phyloP scores from a whole-genome alignment of 2,888 invertebrate genomes.

The Agrotis ipsilon region DNA sequence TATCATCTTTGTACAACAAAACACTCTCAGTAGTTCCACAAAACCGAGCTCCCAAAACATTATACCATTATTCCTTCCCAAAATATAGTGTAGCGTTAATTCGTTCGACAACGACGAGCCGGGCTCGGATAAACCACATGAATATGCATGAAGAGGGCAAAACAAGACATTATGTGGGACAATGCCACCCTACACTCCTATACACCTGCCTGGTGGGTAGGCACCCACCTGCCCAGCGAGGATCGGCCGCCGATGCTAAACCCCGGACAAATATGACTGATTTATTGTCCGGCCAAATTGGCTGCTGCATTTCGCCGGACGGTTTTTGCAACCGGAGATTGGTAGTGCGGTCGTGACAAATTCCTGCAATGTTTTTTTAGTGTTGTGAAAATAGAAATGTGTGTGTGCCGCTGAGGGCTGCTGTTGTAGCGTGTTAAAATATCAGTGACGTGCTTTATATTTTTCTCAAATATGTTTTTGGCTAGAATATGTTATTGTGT shows the following conservation, averaged over 20 bases:
- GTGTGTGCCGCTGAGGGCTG: slow-evolving; percentile 4
- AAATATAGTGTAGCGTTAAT: slow-evolving; percentile 63
- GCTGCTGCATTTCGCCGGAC: slow-evolving; percentile 45
- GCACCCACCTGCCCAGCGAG: slow-evolving; percentile 27
- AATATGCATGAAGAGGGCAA: slow-evolving; percentile 75
- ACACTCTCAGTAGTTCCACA: slow-evolving; percentile 27
- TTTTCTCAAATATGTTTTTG: slow-evolving; percentile 9
- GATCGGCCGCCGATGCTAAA: slow-evolving; percentile 45
- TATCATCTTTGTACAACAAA: not conserved
- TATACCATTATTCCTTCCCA: slow-evolving; percentile 45
- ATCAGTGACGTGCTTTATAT: slow-evolving; percentile 14
- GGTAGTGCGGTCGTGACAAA: slow-evolving; percentile 20
- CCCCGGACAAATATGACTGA: slow-evolving; percentile 61
- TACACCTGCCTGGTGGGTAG: slow-evolving; percentile 28
- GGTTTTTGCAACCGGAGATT: slow-evolving; percentile 45
- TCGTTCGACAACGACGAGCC: slow-evolving; percentile 57
- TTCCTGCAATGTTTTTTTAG: slow-evolving; percentile 43
- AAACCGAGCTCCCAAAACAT: slow-evolving; percentile 45
- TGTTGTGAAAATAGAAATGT: slow-evolving; percentile 41
- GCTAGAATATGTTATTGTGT: not conserved
- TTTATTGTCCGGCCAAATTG: slow-evolving; percentile 60
- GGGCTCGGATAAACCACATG: slow-evolving; percentile 65
- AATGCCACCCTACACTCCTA: slow-evolving; percentile 47
- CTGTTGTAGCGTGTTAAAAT: slow-evolving; percentile 28
- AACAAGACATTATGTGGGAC: slow-evolving; percentile 71